These are phyloP conservation scores for Protobothrops mucrosquamatus DNA, from an alignment of 2,113 vertebrate genomes.

Conservation along the genomic window DNA sequence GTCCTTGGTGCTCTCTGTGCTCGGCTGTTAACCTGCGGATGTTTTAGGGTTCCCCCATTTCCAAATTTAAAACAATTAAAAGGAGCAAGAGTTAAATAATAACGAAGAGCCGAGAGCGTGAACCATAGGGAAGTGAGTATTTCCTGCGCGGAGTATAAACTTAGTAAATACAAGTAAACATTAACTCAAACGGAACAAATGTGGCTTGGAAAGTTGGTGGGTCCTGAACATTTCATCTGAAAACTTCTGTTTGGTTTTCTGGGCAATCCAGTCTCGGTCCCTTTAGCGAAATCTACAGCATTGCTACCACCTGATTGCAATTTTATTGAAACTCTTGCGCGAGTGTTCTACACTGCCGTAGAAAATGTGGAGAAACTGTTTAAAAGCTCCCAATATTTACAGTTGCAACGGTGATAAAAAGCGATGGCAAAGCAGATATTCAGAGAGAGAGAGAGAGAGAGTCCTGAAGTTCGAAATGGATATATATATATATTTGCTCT, in stretches of 20 bases:
- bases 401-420: background rate
- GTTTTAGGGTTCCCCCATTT: no score
- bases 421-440: slow-evolving; percentile 27
- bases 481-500: background rate
- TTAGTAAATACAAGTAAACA: background rate
- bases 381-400: slow-evolving; percentile 4
- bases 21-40: no score
- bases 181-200: background rate
- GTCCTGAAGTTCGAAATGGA: slow-evolving; percentile 2
- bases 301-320: background rate
- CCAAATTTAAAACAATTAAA: no score
- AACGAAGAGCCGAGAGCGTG: background rate
- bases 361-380: background rate
- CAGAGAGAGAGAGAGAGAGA: background rate
- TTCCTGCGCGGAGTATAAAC: background rate
- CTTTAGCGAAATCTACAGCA: background rate
- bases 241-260: background rate
- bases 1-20: background rate
- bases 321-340: background rate
- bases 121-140: background rate
- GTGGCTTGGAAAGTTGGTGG: background rate
- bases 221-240: background rate
- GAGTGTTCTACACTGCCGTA: background rate
- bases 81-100: background rate
- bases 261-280: background rate